Evolutionary conservation across 2,113 vertebrate species (phyloP), one percentile per base, ranked within the genome.

Genomic region (Gasterosteus aculeatus): DNA sequence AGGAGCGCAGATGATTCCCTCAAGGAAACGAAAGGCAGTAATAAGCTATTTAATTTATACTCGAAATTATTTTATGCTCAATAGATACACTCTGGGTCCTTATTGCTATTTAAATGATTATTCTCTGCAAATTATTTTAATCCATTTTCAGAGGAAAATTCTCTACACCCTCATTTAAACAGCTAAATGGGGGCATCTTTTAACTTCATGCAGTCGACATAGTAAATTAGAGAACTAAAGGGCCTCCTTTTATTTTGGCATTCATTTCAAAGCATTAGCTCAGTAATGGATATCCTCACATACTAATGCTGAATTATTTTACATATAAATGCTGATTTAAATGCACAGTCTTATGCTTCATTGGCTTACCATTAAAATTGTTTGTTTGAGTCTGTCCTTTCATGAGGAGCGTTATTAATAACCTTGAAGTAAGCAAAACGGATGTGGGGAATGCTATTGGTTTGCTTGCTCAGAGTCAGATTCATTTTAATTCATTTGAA

Each of bases 91-190:
- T 92, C 88, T 83, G 87, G 89, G 88, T 92, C 88, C 93, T 94
- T 93, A 94, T 93, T 94, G 93, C 92, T 90, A 91, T 94, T 94
- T 94, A 94, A 94, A 94, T 94, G 88, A 94, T 95, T 94, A 93
- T 90, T 90, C 88, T 89, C 83, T 77, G 85, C 90, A 94, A 94
- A 94, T 95, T 94, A 95, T 94, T 93, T 93, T 94, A 95, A 95
- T 95, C 93, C 90, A 91, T 94, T 95, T 94, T 93, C 93, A 94
- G 93, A 94, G 84, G 86, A 67, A 92, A 87, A 92, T 83, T 82
- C 88, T 91, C 91, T 90, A 93, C 91, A 92, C 92, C 88, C 93
- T 93, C 93, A 94, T 94, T 94, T 94, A 91, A 92, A 91, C 81
- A 85, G 91, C 91, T 94, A 94, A 94, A 93, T 93, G 91, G 86